phyloP scores from a whole-genome alignment of 1,140 invertebrate species.

The Penaeus indicus region DNA sequence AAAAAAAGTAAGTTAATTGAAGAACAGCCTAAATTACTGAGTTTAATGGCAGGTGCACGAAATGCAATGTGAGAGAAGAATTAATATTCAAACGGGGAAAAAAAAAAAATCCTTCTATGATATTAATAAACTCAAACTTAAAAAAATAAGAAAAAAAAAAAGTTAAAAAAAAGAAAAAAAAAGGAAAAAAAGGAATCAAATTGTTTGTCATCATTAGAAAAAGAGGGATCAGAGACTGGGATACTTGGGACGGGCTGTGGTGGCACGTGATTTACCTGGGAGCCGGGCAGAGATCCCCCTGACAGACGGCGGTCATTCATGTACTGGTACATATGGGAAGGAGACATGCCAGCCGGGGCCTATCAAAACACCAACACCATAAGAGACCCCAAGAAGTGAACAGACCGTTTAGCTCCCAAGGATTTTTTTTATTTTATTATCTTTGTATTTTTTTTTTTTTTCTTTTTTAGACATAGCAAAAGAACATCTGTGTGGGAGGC shows the following conservation, averaged over 20 bases:
- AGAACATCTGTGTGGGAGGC: slow-evolving; percentile 3
- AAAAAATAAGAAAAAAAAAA: background rate
- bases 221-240: background rate
- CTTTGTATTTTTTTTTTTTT: no score
- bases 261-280: slow-evolving; percentile 76
- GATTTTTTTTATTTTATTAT: slow-evolving; percentile 27
- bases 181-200: background rate
- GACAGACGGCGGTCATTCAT: slow-evolving; percentile 74
- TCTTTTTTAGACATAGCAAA: no score
- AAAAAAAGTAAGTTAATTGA: slow-evolving; percentile 33
- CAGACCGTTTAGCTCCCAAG: slow-evolving; percentile 37
- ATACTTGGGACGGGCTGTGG: background rate
- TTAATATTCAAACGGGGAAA: background rate
- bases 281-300: slow-evolving; percentile 81
- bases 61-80: slow-evolving; percentile 43
- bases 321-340: slow-evolving; percentile 86
- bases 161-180: background rate
- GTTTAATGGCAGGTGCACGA: slow-evolving; percentile 38
- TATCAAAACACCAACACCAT: slow-evolving; percentile 71
- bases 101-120: background rate
- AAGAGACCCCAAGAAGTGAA: slow-evolving; percentile 49
- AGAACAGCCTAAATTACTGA: slow-evolving; percentile 36
- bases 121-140: background rate
- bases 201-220: no score
- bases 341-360: slow-evolving; percentile 90